These are phyloP conservation scores for Syngnathus typhle DNA, from an alignment of 2,113 vertebrate species.

Conservation along the genomic window DNA sequence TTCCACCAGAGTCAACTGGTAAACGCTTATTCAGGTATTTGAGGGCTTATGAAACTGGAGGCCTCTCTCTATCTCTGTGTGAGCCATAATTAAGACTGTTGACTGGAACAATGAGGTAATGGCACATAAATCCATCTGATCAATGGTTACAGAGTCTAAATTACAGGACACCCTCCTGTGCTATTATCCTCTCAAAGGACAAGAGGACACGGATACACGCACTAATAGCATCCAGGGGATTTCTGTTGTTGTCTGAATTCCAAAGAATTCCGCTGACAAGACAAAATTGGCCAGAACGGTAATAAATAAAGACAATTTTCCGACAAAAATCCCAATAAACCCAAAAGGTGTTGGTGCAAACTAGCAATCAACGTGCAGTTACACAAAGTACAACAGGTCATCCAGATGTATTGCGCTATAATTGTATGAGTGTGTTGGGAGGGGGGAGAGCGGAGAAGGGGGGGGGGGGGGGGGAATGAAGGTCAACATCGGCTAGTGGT, in stretches of 20 bases:
- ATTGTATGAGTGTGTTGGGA: neutral
- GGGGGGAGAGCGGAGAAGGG: too few species aligned
- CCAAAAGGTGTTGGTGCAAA: constrained; percentile 11
- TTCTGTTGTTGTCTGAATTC: constrained; percentile 22
- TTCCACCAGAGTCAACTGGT: constrained; percentile 44
- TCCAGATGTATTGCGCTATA: constrained; percentile 36
- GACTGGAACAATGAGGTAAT: constrained; percentile 76
- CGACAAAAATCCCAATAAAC: neutral
- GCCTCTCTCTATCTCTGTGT: too few species aligned
- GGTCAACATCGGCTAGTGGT: constrained; percentile 19
- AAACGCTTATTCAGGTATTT: constrained; percentile 69
- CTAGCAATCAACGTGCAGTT: constrained; percentile 1
- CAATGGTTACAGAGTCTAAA: constrained; percentile 67
- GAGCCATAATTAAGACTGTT: constrained; percentile 66
- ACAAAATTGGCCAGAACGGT: neutral
- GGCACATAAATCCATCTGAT: constrained; percentile 72
- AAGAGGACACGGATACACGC: constrained; percentile 50
- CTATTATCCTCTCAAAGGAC: constrained; percentile 59
- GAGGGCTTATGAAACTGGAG: constrained; percentile 17
- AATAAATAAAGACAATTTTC: neutral
- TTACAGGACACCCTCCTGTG: constrained; percentile 62
- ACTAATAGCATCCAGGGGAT: constrained; percentile 31
- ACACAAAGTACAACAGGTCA: constrained; percentile 22
- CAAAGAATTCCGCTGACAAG: neutral
- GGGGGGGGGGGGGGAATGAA: constrained; percentile 2